phyloP scores from a whole-genome alignment of 2,888 invertebrate genomes.

The Pegoplata infirma region DNA sequence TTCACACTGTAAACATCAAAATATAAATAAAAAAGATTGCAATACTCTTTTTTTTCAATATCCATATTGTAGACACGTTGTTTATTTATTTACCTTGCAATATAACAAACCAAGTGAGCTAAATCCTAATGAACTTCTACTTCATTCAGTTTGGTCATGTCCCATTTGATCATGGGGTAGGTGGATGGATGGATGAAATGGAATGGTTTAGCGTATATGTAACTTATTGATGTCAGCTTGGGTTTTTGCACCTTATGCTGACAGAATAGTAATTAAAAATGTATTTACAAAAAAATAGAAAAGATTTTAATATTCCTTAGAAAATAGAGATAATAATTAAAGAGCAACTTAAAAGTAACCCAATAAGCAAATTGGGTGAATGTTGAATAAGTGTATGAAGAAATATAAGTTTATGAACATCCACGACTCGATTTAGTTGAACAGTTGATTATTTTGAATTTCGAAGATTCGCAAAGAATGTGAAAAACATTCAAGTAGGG shows the following conservation, averaged over 20 bases:
- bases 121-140: constrained; percentile 12
- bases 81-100: constrained; percentile 5
- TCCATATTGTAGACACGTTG: background rate
- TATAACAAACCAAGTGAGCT: background rate
- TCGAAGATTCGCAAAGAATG: too few relatives aligned
- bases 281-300: background rate
- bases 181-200: too few relatives aligned
- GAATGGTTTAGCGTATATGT: too few relatives aligned
- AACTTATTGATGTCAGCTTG: constrained; percentile 34
- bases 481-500: too few relatives aligned
- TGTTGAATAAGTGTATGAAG: too few relatives aligned
- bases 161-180: background rate
- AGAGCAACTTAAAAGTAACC: background rate
- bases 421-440: too few relatives aligned
- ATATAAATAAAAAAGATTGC: background rate
- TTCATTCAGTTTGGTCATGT: background rate
- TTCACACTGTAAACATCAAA: background rate
- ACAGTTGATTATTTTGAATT: too few relatives aligned
- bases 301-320: background rate
- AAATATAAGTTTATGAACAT: too few relatives aligned
- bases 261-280: constrained; percentile 40
- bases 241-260: constrained; percentile 38
- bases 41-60: constrained; percentile 7
- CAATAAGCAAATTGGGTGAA: background rate
- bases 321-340: background rate